Evolutionary conservation across 2,888 invertebrate species (phyloP).

Genomic region (Macrosiphum euphorbiae): DNA sequence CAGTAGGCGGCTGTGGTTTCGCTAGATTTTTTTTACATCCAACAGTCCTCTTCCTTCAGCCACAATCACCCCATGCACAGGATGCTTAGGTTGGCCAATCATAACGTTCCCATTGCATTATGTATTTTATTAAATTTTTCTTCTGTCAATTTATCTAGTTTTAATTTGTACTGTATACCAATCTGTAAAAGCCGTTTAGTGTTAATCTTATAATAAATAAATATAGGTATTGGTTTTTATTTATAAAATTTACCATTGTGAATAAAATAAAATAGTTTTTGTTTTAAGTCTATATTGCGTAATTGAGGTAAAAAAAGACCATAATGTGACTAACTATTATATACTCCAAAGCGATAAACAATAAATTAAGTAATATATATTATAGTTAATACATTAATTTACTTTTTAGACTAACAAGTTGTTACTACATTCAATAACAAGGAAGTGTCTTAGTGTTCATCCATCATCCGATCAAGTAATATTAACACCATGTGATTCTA

Average conservation of each 20-base stretch:
- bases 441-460: conserved; percentile 87
- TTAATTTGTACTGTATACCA: too few species aligned
- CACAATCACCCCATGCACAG: not conserved
- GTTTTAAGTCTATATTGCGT: not conserved
- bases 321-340: not conserved
- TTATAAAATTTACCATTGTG: too few species aligned
- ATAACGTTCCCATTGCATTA: not conserved
- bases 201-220: too few species aligned
- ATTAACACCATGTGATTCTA: conserved; percentile 85
- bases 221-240: too few species aligned
- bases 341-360: not conserved
- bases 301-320: not conserved
- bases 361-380: not conserved
- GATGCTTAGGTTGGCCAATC: not conserved
- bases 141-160: too few species aligned
- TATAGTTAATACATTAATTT: not conserved
- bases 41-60: not conserved
- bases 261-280: not conserved
- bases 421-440: conserved; percentile 81
- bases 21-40: too few species aligned
- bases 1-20: too few species aligned
- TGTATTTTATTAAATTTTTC: too few species aligned
- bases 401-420: conserved; percentile 53
- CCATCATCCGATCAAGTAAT: conserved; percentile 84
- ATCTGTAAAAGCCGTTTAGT: too few species aligned